Base-by-base conservation (phyloP, 2,888 invertebrate genomes). In the Sylvicola cinctus region DNA sequence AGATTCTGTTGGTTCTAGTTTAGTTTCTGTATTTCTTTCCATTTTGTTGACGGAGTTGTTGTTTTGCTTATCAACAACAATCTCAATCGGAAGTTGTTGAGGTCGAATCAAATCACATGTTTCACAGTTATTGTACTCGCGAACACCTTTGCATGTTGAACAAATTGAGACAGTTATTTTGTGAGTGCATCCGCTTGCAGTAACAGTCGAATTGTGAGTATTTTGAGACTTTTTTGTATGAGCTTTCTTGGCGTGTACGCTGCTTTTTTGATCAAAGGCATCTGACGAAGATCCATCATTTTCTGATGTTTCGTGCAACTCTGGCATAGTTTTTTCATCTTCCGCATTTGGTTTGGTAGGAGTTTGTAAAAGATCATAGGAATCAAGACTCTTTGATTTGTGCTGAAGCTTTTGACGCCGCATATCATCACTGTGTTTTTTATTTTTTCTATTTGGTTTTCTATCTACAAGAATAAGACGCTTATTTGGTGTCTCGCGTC, bases 351-450 rank as follows among this genome's bases (percentile, higher is more conserved):
- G 44, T 42, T 7, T 25, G 34, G 33, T 12, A 27, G 29, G 29
- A 8, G 31, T 29, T 27, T 38, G 34, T 31, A 77, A 66, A 44
- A 84, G 63, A 50, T 84, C 84, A 46, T 81, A 79, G 0, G 84
- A 85, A 51, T 87, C 87, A 28, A 87, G 61, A 46, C 84, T 85
- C 44, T 75, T 74, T 0, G 84, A 84, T 52, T 58, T 58, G 0
- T 58, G 50, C 30, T 52, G 49, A 11, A 58, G 44, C 40, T 54
- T 55, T 8, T 55, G 52, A 16, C 54, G 51, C 1, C 49, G 47
- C 2, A 49, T 44, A 34, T 53, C 52, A 44, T 52, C 28, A 15
- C 12, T 25, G 8, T 14, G 49, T 32, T 50, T 47, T 1, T 50
- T 51, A 37, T 52, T 51, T 31, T 50, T 49, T 3, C 63, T 62